A percentile compares a stretch with the other conserved stretches of the same genome.
Conservation (phyloP, 2,888 invertebrate species). For the Stenodema calcarata region DNA sequence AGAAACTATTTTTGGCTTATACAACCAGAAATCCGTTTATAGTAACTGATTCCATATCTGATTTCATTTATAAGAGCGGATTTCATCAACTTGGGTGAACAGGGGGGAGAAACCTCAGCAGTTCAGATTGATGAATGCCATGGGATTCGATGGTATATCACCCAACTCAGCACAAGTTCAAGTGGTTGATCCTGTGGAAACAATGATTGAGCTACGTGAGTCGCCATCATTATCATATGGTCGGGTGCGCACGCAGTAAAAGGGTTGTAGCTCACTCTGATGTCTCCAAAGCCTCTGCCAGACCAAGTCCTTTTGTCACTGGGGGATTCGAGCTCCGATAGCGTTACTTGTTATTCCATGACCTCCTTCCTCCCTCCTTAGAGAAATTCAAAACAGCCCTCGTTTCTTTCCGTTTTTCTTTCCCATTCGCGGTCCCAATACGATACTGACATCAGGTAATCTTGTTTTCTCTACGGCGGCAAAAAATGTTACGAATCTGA, state of each 20-base stretch:
- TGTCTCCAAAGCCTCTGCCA: conserved; percentile 1
- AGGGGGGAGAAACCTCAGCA: neutral
- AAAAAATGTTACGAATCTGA: neutral
- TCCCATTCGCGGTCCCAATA: neutral
- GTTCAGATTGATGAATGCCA: neutral
- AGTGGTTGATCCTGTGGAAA: neutral
- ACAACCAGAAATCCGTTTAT: no score
- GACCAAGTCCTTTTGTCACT: neutral
- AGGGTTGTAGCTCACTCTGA: neutral
- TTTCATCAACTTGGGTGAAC: neutral
- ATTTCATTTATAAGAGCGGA: no score
- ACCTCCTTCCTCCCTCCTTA: neutral
- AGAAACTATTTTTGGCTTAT: no score
- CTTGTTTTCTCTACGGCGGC: neutral
- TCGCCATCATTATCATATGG: conserved; percentile 31
- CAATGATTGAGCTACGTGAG: conserved; percentile 27
- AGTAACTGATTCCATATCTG: no score
- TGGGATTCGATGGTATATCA: neutral
- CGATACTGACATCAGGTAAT: neutral
- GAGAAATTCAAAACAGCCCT: conserved; percentile 16
- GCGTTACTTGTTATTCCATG: conserved; percentile 37
- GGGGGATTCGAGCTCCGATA: neutral
- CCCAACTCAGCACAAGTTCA: neutral
- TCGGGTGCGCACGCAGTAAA: neutral
- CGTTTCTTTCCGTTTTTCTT: neutral